A percentile compares a stretch with the other conserved stretches of the same genome.
Conservation (phyloP, 2,888 invertebrate genomes). For the Notodonta ziczac region DNA sequence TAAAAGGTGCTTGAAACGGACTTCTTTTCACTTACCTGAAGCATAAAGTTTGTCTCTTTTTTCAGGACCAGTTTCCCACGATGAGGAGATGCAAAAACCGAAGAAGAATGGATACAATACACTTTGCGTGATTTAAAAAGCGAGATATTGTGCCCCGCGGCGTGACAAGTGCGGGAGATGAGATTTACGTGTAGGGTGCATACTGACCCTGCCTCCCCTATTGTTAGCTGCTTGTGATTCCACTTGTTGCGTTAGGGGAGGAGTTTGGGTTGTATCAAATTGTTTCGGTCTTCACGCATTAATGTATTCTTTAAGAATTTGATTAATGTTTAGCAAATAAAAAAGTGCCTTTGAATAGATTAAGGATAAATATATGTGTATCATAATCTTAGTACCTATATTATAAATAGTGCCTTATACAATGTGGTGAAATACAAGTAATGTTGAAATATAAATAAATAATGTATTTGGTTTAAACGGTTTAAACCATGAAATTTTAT, state of each 20-base stretch:
- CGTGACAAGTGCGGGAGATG: conserved; percentile 74
- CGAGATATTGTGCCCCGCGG: conserved; percentile 56
- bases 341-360: background rate
- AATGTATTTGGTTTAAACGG: background rate
- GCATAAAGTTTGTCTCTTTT: conserved; percentile 44
- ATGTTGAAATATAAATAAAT: too few relatives aligned
- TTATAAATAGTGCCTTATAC: background rate
- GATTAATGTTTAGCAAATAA: background rate
- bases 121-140: conserved; percentile 69
- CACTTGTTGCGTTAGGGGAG: conserved; percentile 59
- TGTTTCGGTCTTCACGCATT: background rate
- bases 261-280: conserved; percentile 12
- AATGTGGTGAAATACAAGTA: too few relatives aligned
- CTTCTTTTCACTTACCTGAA: conserved; percentile 16
- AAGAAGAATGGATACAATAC: conserved; percentile 51
- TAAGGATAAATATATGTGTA: too few relatives aligned
- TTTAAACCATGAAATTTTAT: background rate
- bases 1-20: background rate
- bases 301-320: background rate
- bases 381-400: background rate
- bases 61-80: conserved; percentile 62
- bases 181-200: conserved; percentile 41
- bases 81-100: conserved; percentile 64
- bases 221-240: conserved; percentile 57
- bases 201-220: conserved; percentile 42